Conservation (phyloP, 1,140 invertebrate genomes). For the Lepidurus packardi region DNA sequence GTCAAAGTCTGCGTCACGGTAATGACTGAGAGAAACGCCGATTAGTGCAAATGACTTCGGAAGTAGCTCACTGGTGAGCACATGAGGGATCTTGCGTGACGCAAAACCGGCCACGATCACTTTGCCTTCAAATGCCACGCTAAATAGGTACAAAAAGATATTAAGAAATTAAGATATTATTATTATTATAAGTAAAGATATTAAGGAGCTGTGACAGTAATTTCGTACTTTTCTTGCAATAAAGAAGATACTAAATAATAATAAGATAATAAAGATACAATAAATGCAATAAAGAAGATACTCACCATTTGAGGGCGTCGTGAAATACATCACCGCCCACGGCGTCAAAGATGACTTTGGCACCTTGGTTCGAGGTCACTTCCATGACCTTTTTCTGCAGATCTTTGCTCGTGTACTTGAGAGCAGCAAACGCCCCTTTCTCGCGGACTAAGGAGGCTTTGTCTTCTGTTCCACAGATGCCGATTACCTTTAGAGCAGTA, state of each 20-base stretch:
- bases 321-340: slow-evolving; percentile 54
- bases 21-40: slow-evolving; percentile 53
- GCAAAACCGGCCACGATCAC: slow-evolving; percentile 54
- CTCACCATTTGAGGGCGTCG: slow-evolving; percentile 50
- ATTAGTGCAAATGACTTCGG: slow-evolving; percentile 48
- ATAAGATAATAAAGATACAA: too few species aligned
- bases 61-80: slow-evolving; percentile 44
- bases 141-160: slow-evolving; percentile 37
- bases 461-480: slow-evolving; percentile 53
- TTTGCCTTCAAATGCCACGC: slow-evolving; percentile 50
- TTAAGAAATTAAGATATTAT: too few species aligned
- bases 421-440: slow-evolving; percentile 55
- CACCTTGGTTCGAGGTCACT: slow-evolving; percentile 51
- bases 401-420: slow-evolving; percentile 52
- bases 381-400: slow-evolving; percentile 51
- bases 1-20: slow-evolving; percentile 47
- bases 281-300: slow-evolving; percentile 24
- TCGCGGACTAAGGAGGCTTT: slow-evolving; percentile 50
- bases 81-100: slow-evolving; percentile 45
- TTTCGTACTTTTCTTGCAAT: background rate
- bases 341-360: slow-evolving; percentile 54
- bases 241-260: background rate
- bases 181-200: too few species aligned
- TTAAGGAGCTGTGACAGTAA: slow-evolving; percentile 26
- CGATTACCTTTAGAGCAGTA: slow-evolving; percentile 62